Evolutionary conservation across 64 coral and sea anemone species (phyloP).

Genomic region (Catalaphyllia jardinei): DNA sequence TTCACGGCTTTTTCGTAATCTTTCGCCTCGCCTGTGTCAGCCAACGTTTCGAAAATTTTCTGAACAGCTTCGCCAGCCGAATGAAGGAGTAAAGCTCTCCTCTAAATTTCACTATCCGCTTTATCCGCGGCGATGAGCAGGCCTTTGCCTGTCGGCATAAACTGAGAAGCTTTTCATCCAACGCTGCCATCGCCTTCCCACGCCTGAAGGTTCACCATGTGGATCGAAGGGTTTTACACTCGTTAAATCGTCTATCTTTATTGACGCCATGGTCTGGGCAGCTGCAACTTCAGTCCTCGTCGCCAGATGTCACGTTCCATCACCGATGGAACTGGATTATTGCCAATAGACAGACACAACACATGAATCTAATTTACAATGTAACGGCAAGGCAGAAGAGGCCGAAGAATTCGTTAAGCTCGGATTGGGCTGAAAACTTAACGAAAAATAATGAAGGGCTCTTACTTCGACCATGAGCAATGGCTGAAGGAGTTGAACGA

Average conservation of each 20-base stretch:
- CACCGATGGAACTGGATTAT: not conserved
- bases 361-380: not conserved
- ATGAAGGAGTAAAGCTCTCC: constrained; percentile 7
- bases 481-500: too few species aligned
- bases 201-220: not conserved
- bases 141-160: not conserved
- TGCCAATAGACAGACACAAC: not conserved
- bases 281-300: too few species aligned
- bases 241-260: not conserved
- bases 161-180: not conserved
- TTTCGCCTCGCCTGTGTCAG: not conserved
- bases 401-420: too few species aligned
- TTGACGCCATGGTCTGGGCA: too few species aligned
- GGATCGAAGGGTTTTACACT: not conserved
- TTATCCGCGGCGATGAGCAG: not conserved
- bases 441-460: too few species aligned
- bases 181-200: not conserved
- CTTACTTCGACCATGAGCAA: too few species aligned
- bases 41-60: not conserved
- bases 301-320: not conserved
- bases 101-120: not conserved
- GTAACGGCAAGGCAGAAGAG: too few species aligned
- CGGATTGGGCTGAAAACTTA: too few species aligned
- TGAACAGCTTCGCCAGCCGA: not conserved
- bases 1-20: not conserved